phyloP scores from a whole-genome alignment of 1,140 invertebrate species.

The Drosophila sechellia region DNA sequence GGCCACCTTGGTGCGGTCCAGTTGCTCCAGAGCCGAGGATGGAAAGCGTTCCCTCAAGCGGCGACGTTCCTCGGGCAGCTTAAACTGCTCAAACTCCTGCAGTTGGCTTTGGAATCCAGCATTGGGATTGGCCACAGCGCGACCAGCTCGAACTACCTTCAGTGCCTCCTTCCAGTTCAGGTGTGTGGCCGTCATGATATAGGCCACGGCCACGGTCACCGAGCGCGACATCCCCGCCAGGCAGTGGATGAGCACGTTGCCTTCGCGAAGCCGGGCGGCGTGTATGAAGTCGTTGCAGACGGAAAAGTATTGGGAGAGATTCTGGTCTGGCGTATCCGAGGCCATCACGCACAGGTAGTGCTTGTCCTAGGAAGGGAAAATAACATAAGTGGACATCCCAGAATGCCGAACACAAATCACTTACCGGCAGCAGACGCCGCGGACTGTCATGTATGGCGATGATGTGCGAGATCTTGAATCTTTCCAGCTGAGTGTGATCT shows the following conservation, averaged over 20 bases:
- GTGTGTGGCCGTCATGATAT: constrained; percentile 95
- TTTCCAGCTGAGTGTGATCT: constrained; percentile 93
- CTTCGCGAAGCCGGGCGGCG: constrained; percentile 93
- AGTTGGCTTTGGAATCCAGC: constrained; percentile 97
- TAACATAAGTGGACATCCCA: neutral
- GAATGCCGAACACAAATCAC: constrained; percentile 37
- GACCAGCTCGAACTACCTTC: constrained; percentile 95
- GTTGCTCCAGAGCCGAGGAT: constrained; percentile 89
- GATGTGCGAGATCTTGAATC: constrained; percentile 97
- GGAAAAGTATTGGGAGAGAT: constrained; percentile 96
- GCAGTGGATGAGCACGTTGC: constrained; percentile 97
- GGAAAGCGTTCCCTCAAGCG: constrained; percentile 93
- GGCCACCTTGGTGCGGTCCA: constrained; percentile 91
- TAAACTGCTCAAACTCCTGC: constrained; percentile 94
- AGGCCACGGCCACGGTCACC: constrained; percentile 94
- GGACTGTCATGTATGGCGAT: constrained; percentile 97
- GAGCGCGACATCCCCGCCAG: constrained; percentile 98
- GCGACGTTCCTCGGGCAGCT: constrained; percentile 92
- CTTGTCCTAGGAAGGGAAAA: constrained; percentile 90
- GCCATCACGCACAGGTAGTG: constrained; percentile 97
- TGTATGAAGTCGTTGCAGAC: constrained; percentile 98
- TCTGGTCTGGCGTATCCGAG: constrained; percentile 96
- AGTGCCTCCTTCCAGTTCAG: constrained; percentile 96
- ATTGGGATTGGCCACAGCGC: constrained; percentile 97
- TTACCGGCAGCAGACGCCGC: constrained; percentile 92